phyloP scores from a whole-genome alignment of 2,888 invertebrate genomes.

The Xestia xanthographa region DNA sequence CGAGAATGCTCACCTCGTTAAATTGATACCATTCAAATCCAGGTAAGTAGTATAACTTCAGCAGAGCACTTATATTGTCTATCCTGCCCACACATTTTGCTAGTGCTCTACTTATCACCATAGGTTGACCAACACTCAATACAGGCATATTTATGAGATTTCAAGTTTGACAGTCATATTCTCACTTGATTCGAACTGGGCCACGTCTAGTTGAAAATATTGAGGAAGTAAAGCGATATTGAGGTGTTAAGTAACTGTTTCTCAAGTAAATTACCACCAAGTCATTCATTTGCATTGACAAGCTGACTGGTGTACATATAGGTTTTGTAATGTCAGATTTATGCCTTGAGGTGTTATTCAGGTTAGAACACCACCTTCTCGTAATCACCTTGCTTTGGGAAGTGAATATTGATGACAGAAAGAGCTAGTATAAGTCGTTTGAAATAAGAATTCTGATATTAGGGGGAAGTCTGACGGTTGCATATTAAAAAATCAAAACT shows the following conservation, averaged over 20 bases:
- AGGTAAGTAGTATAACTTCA: neutral
- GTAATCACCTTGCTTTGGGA: neutral
- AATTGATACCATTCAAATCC: neutral
- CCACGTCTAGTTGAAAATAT: slow-evolving; percentile 72
- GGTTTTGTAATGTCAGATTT: slow-evolving; percentile 26
- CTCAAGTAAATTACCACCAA: slow-evolving; percentile 48
- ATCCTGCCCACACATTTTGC: neutral
- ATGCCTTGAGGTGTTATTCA: slow-evolving; percentile 15
- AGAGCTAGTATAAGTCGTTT: neutral
- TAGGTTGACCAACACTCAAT: slow-evolving; percentile 10
- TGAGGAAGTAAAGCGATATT: slow-evolving; percentile 71
- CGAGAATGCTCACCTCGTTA: neutral
- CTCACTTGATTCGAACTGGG: slow-evolving; percentile 45
- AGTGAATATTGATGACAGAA: slow-evolving; percentile 5
- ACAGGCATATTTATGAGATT: slow-evolving; percentile 23
- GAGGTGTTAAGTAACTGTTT: slow-evolving; percentile 51
- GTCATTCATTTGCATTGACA: slow-evolving; percentile 58
- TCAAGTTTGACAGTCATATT: slow-evolving; percentile 30
- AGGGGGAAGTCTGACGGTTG: no score
- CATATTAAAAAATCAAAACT: no score
- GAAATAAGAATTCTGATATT: neutral
- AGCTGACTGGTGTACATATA: slow-evolving; percentile 42
- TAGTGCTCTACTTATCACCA: slow-evolving; percentile 4
- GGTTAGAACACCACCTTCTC: neutral
- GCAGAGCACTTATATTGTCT: neutral